These are phyloP conservation scores for Ceriagrion tenellum DNA, from an alignment of 2,888 invertebrate genomes.

Conservation along the genomic window DNA sequence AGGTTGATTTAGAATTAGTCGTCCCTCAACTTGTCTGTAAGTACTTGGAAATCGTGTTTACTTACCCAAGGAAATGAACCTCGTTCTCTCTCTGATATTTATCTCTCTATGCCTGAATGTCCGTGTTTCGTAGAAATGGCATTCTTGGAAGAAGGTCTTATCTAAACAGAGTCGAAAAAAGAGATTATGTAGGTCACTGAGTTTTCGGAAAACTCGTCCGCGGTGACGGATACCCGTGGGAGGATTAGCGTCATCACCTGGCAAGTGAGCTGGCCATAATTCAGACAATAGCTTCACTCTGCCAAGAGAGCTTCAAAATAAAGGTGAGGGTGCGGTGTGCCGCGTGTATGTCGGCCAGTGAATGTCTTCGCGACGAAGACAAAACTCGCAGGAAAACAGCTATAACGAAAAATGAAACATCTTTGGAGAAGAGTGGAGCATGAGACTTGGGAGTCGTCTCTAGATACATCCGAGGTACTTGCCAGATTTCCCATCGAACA, in stretches of 20 bases:
- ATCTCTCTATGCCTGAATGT: neutral
- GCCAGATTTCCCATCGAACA: neutral
- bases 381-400: neutral
- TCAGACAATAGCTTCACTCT: neutral
- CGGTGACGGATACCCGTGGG: neutral
- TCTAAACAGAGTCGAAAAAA: neutral
- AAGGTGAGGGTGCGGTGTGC: neutral
- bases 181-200: neutral
- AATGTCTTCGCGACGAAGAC: neutral
- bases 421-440: neutral
- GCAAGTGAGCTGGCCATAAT: neutral
- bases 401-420: slow-evolving; percentile 22
- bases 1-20: neutral
- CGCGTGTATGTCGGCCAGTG: neutral
- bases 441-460: neutral
- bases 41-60: neutral
- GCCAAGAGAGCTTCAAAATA: slow-evolving; percentile 28
- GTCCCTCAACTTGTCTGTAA: neutral
- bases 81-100: neutral
- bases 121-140: neutral
- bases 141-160: neutral
- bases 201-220: neutral
- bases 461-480: neutral
- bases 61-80: neutral
- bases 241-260: slow-evolving; percentile 1